Evolutionary conservation across 2,113 vertebrate genomes (phyloP).

Genomic region (Leucosticte australis): DNA sequence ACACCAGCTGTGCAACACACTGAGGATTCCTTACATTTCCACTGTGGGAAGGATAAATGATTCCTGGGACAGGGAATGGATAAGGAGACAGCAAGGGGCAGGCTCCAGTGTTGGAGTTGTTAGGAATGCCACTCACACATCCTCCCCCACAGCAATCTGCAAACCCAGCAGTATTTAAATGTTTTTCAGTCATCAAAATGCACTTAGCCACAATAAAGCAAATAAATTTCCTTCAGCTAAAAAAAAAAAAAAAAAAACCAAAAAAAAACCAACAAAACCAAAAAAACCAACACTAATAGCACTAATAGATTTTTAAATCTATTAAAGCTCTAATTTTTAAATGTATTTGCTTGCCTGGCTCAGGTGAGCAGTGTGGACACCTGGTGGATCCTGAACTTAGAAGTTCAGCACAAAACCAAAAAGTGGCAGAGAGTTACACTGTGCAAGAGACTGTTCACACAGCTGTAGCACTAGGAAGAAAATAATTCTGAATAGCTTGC

Average conservation of each 20-base stretch:
- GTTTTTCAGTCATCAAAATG: not conserved
- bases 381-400: not conserved
- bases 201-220: not conserved
- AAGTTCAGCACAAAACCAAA: not conserved
- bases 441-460: not conserved
- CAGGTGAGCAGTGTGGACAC: not conserved
- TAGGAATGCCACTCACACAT: not conserved
- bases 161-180: not conserved
- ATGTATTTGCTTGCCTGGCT: not conserved
- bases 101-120: not conserved
- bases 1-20: constrained; percentile 46
- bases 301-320: not conserved
- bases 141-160: not conserved
- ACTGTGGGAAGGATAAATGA: constrained; percentile 11
- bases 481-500: not conserved
- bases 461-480: not conserved
- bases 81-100: not conserved
- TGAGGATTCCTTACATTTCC: not conserved
- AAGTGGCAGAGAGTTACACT: not conserved
- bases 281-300: no score
- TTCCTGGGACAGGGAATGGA: not conserved
- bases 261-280: no score
- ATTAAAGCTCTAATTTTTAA: not conserved
- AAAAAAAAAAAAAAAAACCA: not conserved
- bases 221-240: not conserved